Conservation (phyloP, 1,140 invertebrate species). For the Chymomyza costata region DNA sequence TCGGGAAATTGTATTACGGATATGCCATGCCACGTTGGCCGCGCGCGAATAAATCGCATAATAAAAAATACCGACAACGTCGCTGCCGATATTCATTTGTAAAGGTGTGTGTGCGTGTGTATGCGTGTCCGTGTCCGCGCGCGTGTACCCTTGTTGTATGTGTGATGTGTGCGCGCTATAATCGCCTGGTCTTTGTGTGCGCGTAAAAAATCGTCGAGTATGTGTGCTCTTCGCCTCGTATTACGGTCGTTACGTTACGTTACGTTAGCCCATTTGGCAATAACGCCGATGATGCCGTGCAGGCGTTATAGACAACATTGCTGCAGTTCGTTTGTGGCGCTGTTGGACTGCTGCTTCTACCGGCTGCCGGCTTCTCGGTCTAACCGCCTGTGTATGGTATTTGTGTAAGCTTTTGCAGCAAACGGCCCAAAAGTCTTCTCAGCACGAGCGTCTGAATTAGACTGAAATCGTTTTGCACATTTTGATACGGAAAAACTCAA, state of each 20-base stretch:
- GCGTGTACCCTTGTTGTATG: slow-evolving; percentile 1
- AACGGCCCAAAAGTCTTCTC: slow-evolving; percentile 74
- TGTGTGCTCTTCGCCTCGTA: not conserved
- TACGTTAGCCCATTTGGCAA: slow-evolving; percentile 41
- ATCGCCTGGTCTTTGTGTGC: no score
- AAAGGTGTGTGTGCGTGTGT: slow-evolving; percentile 4
- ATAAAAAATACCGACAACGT: slow-evolving; percentile 3
- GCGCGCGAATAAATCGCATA: not conserved
- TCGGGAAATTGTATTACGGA: no score
- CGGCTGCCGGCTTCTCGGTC: no score
- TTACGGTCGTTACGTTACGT: slow-evolving; percentile 20
- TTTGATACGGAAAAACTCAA: slow-evolving; percentile 75
- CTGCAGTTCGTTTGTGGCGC: slow-evolving; percentile 18
- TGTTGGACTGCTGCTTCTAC: not conserved
- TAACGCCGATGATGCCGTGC: no score
- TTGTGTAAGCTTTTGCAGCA: slow-evolving; percentile 12
- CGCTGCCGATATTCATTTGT: slow-evolving; percentile 12
- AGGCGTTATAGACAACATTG: no score
- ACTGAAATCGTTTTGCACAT: slow-evolving; percentile 76
- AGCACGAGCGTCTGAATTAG: slow-evolving; percentile 75
- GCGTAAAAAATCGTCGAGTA: not conserved
- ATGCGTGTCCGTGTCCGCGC: not conserved
- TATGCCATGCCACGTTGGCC: slow-evolving; percentile 28
- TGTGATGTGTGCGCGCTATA: no score
- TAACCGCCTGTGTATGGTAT: not conserved